Base-by-base conservation (phyloP, 2,113 vertebrate genomes). In the Odocoileus hemionus region DNA sequence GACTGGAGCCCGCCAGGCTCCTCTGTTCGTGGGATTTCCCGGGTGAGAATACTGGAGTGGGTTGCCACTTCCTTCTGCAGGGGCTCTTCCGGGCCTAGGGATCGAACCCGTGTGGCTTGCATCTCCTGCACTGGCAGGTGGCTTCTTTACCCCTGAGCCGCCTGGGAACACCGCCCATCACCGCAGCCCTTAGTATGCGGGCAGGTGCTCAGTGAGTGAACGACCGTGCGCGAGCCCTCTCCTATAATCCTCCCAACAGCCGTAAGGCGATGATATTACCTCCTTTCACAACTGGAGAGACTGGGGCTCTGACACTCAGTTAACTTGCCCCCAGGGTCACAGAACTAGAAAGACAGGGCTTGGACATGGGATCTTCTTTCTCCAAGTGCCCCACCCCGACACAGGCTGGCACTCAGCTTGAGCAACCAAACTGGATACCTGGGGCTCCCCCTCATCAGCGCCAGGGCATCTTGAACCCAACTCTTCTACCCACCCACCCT, bases 221-320 rank as follows among this genome's bases (percentile, higher is more conserved):
- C 3, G n/a, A 15, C 54, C 1, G 6, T 1, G 36, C 7, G 0
- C 8, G 17, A 2, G 21, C 5, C 21, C 21, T 33, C 47, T 50
- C 70, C 6, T 0, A 3, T 4, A 2, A 21, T 11, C n/a, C 47
- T 43, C 15, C 64, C 33, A 7, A 4, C 3, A 1, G 12, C 47
- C 7, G 2, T 0, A 3, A 47, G 43, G 39, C 25, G 17, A 12
- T 1, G 43, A 21, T 1, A 25, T 5, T 14, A 52, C 8, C 28
- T 17, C 60, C 85, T 80, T 39, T 90, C 3, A 92, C 57, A n/a
- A 30, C 7, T 2, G 30, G 17, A 12, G 87, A 92, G 47, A 85
- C 39, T 2, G 25, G n/a, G 57, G 74, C 61, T 93, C 23, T 7
- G 25, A 82, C 54, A 60, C 74, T 9, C 28, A 6, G 2, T 1